phyloP scores from a whole-genome alignment of 2,888 invertebrate genomes.

The Platerodrilus igneus region DNA sequence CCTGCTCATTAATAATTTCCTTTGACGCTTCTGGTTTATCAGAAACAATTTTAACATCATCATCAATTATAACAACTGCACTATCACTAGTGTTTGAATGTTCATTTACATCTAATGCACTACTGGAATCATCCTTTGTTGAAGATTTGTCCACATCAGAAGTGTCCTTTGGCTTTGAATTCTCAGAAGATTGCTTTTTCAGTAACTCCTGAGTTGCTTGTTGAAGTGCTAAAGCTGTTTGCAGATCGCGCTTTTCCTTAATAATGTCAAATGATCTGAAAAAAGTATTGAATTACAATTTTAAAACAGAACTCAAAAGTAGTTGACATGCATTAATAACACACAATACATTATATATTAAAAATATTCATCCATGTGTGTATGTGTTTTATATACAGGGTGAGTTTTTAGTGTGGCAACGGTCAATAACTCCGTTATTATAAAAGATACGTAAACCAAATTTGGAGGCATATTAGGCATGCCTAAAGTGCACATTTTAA shows the following conservation, averaged over 20 bases:
- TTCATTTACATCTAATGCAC: conserved; percentile 30
- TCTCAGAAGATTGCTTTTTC: conserved; percentile 16
- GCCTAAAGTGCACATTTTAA: too few relatives aligned
- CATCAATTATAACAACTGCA: conserved; percentile 29
- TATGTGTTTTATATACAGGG: too few relatives aligned
- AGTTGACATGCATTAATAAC: neutral
- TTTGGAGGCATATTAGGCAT: too few relatives aligned
- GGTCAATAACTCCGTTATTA: too few relatives aligned
- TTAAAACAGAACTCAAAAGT: neutral
- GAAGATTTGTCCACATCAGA: conserved; percentile 3
- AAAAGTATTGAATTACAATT: neutral
- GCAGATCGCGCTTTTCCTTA: conserved; percentile 36
- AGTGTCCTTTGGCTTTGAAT: conserved; percentile 12
- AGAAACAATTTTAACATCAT: conserved; percentile 28
- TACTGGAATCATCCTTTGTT: conserved; percentile 8
- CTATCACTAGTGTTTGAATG: conserved; percentile 48
- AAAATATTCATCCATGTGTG: neutral
- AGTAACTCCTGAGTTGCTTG: conserved; percentile 24
- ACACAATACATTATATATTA: conserved; percentile 1
- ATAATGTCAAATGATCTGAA: conserved; percentile 42
- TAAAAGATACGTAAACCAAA: too few relatives aligned
- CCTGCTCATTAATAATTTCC: conserved; percentile 4
- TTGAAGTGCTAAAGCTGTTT: conserved; percentile 27
- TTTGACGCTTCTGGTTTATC: conserved; percentile 25
- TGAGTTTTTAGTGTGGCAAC: too few relatives aligned